phyloP scores from a whole-genome alignment of 2,888 invertebrate genomes.

The Embidobia sp. region DNA sequence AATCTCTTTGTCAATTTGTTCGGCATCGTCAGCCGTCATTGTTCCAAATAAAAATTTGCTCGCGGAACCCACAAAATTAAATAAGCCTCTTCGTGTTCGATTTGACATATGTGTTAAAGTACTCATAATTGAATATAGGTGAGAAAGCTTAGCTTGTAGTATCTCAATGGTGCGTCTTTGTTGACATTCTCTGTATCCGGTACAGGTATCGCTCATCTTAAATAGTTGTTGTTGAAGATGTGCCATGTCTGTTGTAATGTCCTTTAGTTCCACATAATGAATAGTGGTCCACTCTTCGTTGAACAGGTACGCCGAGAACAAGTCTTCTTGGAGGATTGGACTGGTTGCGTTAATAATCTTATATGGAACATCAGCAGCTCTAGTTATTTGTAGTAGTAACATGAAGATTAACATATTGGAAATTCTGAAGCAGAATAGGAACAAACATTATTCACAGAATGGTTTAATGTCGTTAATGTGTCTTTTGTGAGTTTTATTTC shows the following conservation, averaged over 20 bases:
- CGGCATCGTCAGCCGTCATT: constrained; percentile 31
- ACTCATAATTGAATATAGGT: background rate
- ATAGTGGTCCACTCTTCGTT: constrained; percentile 16
- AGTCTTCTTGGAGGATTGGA: background rate
- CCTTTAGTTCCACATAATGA: constrained; percentile 5
- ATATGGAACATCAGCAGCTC: background rate
- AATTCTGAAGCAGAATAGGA: constrained; percentile 1
- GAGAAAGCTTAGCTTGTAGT: no score
- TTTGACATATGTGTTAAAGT: background rate
- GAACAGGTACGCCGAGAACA: background rate
- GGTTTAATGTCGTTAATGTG: constrained; percentile 9
- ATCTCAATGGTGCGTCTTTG: no score
- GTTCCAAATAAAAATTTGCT: constrained; percentile 24
- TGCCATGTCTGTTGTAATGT: background rate
- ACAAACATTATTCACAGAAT: background rate
- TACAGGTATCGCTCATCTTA: no score
- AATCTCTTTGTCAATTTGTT: constrained; percentile 17
- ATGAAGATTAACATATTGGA: background rate
- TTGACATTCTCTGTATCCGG: no score
- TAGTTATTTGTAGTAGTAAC: background rate
- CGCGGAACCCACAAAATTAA: constrained; percentile 17
- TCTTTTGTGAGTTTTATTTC: background rate
- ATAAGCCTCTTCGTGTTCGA: constrained; percentile 20
- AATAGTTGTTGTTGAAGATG: no score
- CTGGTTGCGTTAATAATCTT: background rate